These are phyloP conservation scores for Holcopasites calliopsidis DNA, from an alignment of 1,140 invertebrate species.

Conservation along the genomic window DNA sequence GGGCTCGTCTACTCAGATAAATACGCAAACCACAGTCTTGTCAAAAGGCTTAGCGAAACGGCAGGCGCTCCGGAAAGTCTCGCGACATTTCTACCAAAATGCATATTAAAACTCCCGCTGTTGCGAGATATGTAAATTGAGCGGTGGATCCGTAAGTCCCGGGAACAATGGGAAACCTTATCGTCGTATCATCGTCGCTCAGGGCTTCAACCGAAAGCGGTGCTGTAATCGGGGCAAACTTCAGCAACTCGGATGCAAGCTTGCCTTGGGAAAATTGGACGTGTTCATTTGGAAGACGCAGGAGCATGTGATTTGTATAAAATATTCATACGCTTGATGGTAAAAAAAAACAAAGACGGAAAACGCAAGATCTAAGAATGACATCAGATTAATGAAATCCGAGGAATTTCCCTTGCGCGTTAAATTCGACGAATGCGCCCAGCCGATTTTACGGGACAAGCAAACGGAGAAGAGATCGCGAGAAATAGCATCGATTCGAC, in stretches of 20 bases:
- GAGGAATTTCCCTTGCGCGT: no score
- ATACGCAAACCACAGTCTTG: background rate
- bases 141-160: background rate
- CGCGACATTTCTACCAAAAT: background rate
- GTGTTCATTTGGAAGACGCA: background rate
- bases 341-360: no score
- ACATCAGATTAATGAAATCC: no score
- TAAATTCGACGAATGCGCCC: no score
- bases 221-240: constrained; percentile 1
- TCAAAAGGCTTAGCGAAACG: background rate
- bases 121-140: constrained; percentile 7
- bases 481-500: no score
- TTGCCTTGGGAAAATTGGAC: background rate
- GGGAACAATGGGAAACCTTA: background rate
- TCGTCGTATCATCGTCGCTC: constrained; percentile 1
- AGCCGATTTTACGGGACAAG: no score
- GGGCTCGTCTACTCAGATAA: no score
- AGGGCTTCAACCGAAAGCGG: background rate
- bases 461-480: no score
- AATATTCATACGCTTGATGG: no score
- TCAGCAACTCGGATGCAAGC: background rate
- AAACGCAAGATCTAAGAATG: no score
- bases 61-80: background rate
- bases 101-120: constrained; percentile 1
- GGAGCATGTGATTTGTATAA: no score